phyloP scores from a whole-genome alignment of 2,888 invertebrate genomes.

The Dicranocentrus wangi region DNA sequence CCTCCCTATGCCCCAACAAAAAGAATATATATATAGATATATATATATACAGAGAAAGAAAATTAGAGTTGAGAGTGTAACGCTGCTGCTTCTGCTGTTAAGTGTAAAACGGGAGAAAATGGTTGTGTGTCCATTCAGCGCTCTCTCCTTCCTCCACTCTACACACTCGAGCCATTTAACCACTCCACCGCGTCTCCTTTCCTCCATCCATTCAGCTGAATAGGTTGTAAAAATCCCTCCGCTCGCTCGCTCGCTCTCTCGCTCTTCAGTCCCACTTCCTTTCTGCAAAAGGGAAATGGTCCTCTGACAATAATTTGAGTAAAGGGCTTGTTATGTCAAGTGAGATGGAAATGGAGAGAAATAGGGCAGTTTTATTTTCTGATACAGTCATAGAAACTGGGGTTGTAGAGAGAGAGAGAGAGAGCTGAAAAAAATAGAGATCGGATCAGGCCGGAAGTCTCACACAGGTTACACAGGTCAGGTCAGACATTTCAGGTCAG shows the following conservation, averaged over 20 bases:
- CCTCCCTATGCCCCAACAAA: not conserved
- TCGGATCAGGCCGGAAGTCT: not conserved
- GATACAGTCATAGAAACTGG: no score
- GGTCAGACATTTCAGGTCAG: no score
- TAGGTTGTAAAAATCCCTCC: not conserved
- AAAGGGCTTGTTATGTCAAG: slow-evolving; percentile 37
- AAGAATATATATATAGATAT: not conserved
- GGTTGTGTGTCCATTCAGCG: slow-evolving; percentile 13
- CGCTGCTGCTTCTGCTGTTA: not conserved
- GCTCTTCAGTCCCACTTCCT: no score
- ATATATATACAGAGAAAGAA: not conserved
- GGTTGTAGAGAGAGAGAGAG: not conserved
- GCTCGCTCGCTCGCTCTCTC: no score
- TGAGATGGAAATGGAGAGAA: slow-evolving; percentile 27
- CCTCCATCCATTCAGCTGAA: slow-evolving; percentile 8
- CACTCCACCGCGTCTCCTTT: not conserved
- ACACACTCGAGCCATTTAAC: not conserved
- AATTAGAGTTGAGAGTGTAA: not conserved
- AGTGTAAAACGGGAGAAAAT: not conserved
- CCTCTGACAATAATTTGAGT: slow-evolving; percentile 1
- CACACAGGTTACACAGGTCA: not conserved
- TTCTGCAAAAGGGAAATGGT: not conserved
- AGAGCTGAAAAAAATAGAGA: not conserved
- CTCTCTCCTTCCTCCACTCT: not conserved
- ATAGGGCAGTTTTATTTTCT: slow-evolving; percentile 24